Evolutionary conservation across 2,888 invertebrate species (phyloP).

Genomic region (Leuctra nigra): DNA sequence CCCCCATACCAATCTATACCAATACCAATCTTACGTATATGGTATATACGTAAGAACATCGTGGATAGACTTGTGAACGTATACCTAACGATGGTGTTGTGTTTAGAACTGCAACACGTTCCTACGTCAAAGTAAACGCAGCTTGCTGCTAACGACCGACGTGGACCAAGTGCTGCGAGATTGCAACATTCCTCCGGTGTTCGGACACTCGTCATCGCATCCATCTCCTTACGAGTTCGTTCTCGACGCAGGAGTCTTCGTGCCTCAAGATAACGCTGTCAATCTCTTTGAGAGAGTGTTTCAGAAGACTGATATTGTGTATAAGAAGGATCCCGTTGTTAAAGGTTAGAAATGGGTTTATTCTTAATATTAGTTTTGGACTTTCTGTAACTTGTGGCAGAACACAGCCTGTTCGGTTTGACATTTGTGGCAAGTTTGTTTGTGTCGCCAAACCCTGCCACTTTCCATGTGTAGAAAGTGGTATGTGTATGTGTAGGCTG

Average conservation of each 20-base stretch:
- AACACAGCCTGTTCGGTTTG: too few species aligned
- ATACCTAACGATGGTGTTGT: too few species aligned
- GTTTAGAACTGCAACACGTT: conserved; percentile 26
- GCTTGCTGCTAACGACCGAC: conserved; percentile 24
- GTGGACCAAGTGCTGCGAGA: conserved; percentile 25
- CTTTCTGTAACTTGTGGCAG: too few species aligned
- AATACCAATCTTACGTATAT: too few species aligned
- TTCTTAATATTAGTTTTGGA: too few species aligned
- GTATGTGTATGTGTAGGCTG: too few species aligned
- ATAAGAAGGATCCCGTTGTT: conserved; percentile 16
- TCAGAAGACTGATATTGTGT: background rate
- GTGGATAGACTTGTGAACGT: too few species aligned
- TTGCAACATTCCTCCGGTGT: conserved; percentile 24
- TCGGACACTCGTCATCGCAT: conserved; percentile 19
- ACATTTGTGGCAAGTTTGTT: too few species aligned
- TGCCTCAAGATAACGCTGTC: conserved; percentile 21
- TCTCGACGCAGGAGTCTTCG: conserved; percentile 25
- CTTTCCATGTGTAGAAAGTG: too few species aligned
- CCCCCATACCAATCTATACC: too few species aligned
- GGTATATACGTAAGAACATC: too few species aligned
- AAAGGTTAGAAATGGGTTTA: conserved; percentile 23
- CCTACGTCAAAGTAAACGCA: conserved; percentile 26
- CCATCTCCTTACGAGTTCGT: conserved; percentile 15
- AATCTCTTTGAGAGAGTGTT: conserved; percentile 20
- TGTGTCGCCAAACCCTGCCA: too few species aligned